Evolutionary conservation across 2,888 invertebrate species (phyloP), one percentile per base, ranked within the genome.

Genomic region (Leucozona laternaria): DNA sequence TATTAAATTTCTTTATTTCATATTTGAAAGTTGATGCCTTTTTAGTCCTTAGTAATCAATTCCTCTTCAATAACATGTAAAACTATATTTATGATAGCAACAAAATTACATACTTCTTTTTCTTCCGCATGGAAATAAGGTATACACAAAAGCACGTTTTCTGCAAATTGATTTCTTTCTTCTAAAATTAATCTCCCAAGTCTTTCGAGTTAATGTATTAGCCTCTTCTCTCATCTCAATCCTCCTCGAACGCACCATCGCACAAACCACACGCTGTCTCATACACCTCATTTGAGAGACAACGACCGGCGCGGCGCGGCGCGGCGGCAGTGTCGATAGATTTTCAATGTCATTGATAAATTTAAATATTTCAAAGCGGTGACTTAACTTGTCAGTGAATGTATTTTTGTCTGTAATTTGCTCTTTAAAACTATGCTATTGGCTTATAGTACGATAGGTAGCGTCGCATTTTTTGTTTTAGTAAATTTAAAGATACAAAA

Each of bases 301-400:
- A 25, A 17, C 11, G 13, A n/a, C n/a, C n/a, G n/a, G n/a, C n/a
- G n/a, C n/a, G n/a, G n/a, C n/a, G n/a, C n/a, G n/a, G n/a, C n/a
- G n/a, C n/a, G 2, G 55, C 57, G 34, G 11, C 1, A 2, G 22
- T 40, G 31, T 31, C 31, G 43, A 57, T 57, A 48, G 25, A 77
- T 75, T 70, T 79, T 84, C 75, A 84, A 84, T 84, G 83, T 79
- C 83, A 73, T 58, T 73, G 75, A 37, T 50, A 79, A 79, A 79
- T 79, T 71, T 75, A 84, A 75, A 84, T 73, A 66, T 66, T 53
- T 68, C 57, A 13, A 48, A 68, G 50, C 15, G 40, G 48, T 64
- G 37, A n/a, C 34, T 17, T 45, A 17, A n/a, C 28, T n/a, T 48
- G 25, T n/a, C n/a, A 17, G 1, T 66, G n/a, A 13, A 8, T 31